Percentiles rank a stretch among this genome's conserved stretches.
These are phyloP conservation scores for Saguinus midas DNA, from an alignment of 2,113 vertebrate species.

Conservation along the genomic window DNA sequence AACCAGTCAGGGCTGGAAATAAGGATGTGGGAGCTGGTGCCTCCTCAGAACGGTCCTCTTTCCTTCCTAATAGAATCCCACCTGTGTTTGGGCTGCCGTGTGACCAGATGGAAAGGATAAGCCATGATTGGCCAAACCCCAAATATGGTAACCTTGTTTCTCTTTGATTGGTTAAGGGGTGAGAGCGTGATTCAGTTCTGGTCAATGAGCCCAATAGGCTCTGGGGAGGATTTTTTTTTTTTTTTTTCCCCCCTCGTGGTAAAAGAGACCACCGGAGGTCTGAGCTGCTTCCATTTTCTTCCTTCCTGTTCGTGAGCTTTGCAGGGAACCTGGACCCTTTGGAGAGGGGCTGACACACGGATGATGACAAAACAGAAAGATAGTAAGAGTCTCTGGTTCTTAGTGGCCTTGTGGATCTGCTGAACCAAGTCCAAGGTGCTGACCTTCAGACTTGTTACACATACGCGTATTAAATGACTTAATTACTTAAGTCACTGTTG, in stretches of 20 bases:
- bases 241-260: not conserved
- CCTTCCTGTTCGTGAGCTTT: not conserved
- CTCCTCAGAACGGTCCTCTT: not conserved
- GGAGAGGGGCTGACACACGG: not conserved
- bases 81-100: not conserved
- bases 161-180: not conserved
- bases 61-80: not conserved
- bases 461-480: not conserved
- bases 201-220: not conserved
- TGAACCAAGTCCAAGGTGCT: not conserved
- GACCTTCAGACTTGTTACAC: not conserved
- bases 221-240: not conserved
- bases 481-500: not conserved
- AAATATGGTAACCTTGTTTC: not conserved
- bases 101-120: not conserved
- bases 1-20: not conserved
- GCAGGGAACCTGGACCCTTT: not conserved
- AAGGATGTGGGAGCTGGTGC: not conserved
- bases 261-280: not conserved
- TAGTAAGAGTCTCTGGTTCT: not conserved
- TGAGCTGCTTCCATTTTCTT: not conserved
- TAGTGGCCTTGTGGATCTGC: not conserved
- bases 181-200: not conserved
- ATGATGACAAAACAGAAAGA: not conserved
- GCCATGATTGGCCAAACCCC: not conserved